Evolutionary conservation across 1,140 invertebrate species (phyloP), one percentile per base, ranked within the genome.

Genomic region (Asbolus verrucosus): DNA sequence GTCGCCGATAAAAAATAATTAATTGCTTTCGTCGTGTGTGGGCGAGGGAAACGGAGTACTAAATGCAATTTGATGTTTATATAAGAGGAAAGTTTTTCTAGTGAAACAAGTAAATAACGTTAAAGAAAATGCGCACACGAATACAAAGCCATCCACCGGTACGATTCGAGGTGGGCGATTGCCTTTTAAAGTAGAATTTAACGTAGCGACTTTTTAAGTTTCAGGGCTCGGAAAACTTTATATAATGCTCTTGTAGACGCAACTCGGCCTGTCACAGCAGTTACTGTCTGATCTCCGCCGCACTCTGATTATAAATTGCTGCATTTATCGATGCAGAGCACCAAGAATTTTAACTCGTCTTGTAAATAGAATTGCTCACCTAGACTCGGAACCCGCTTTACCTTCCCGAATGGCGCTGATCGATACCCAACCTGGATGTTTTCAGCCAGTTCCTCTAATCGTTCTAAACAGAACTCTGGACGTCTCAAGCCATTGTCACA

Each of bases 161-260:
- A 46, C 46, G 54, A 65, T 60, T 68, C 67, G 30, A 50, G 60
- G 19, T 63, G 70, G 70, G 41, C 70, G 70, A 74, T 74, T 74
- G 73, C 73, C 73, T 72, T 67, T 74, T 70, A 66, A 74, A 74
- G 70, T 74, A 70, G 73, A 74, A 72, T 74, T 74, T 74, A 74
- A 74, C 70, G 70, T 71, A 67, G 67, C 67, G 67, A 71, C 46
- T 54, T 54, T 54, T 54, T 27, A 54, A 54, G 46, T 54, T 54
- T 54, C 46, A 54, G 46, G 46, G 11, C 19, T 54, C 21, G 46
- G 46, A 54, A 54, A 54, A 54, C 46, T 54, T 54, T 54, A 54
- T 54, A 54, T 54, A 54, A 54, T 54, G 46, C 46, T 54, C 46
- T 54, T 54, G 46, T 54, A 54, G 46, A 54, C 19, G 46, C 46